Base-by-base conservation (phyloP, 2,888 invertebrate species). In the Pantelozetes paolii region DNA sequence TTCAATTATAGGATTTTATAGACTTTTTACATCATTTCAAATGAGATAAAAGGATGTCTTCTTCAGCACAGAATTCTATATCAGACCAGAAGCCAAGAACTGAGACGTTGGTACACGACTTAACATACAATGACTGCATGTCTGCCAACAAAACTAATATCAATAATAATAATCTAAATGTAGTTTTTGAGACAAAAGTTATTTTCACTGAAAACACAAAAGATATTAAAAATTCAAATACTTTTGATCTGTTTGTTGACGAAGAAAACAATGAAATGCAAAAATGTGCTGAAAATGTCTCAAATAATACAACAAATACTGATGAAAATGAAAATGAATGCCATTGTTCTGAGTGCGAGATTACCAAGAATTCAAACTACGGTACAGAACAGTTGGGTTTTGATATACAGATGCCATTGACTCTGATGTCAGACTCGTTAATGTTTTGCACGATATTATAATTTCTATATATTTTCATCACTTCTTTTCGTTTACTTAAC, bases 391-490 rank as follows among this genome's bases (percentile, higher is more conserved):
- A 69, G 45, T 42, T 69, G 15, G 20, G 20, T 26, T 45, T 69
- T 13, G 69, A 69, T 40, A 69, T 45, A 23, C 69, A 69, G 20
- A 45, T 69, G 69, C 69, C 69, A 13, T 45, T 69, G 28, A 28
- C 45, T 26, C n/a, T 69, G 23, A 69, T 69, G 69, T 69, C 69
- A 20, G 69, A 69, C 3, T 69, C 69, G 26, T 18, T 69, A 23
- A 42, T 69, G 45, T 45, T 69, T 26, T 69, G 69, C 36, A 69
- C 40, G 20, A 69, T 69, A 26, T 69, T 69, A 26, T 69, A 45
- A 45, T 11, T 36, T 36, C n/a, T n/a, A n/a, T n/a, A n/a, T n/a
- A n/a, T n/a, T n/a, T n/a, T n/a, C n/a, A n/a, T n/a, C n/a, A n/a
- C n/a, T n/a, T n/a, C n/a, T n/a, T n/a, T n/a, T n/a, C n/a, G n/a